Conservation (phyloP, 2,888 invertebrate species). For the Nipponacmea schrenckii region DNA sequence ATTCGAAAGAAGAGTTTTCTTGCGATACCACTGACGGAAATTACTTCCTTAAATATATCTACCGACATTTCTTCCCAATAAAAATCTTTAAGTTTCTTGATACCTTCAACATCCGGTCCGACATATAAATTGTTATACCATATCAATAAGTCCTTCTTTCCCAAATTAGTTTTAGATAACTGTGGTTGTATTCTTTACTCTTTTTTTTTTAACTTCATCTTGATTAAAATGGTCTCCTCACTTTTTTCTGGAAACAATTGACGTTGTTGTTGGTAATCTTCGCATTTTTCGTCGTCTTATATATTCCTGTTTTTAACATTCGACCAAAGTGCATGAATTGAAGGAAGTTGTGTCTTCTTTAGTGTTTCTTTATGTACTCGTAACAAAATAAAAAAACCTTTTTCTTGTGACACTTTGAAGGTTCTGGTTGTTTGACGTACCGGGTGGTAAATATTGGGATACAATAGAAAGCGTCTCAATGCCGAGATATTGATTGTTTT, state of each 20-base stretch:
- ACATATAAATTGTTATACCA: slow-evolving; percentile 13
- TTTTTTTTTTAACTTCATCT: neutral
- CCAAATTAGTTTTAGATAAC: neutral
- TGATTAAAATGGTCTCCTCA: neutral
- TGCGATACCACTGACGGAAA: no score
- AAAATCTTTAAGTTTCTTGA: neutral
- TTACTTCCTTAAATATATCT: no score
- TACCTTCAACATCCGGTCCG: slow-evolving; percentile 5
- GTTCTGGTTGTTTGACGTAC: neutral
- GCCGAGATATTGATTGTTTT: slow-evolving; percentile 9
- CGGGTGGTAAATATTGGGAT: slow-evolving; percentile 11
- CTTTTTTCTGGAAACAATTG: neutral
- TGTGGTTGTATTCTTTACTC: neutral
- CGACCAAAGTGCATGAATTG: neutral
- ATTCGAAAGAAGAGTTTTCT: no score
- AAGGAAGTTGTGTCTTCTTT: neutral
- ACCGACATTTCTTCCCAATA: neutral
- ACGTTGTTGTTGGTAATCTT: neutral
- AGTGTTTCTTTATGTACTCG: neutral
- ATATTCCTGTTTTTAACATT: neutral
- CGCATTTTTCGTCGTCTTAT: neutral
- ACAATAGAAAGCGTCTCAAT: neutral
- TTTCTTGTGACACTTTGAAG: neutral
- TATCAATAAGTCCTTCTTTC: slow-evolving; percentile 11
- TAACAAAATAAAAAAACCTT: slow-evolving; percentile 10